phyloP scores from a whole-genome alignment of 2,113 vertebrate genomes.

The Entelurus aequoreus region DNA sequence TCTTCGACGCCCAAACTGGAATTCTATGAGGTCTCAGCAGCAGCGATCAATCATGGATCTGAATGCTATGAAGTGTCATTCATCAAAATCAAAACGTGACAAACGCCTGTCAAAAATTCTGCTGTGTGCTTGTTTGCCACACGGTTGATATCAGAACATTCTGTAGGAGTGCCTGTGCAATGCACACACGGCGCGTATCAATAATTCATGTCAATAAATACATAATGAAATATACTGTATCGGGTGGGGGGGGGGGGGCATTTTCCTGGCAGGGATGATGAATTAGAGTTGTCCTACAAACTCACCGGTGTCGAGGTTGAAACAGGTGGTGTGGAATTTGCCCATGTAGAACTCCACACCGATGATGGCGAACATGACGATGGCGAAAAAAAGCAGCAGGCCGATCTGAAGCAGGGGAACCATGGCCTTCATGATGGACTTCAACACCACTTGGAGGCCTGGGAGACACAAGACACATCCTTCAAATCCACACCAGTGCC shows the following conservation, averaged over 20 bases:
- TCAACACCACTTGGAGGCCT: constrained; percentile 97
- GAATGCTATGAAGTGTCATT: constrained; percentile 23
- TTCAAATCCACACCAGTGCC: neutral
- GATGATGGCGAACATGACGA: constrained; percentile 98
- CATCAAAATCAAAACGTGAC: constrained; percentile 27
- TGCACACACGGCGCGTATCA: constrained; percentile 14
- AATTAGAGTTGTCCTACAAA: constrained; percentile 1
- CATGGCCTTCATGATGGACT: constrained; percentile 99
- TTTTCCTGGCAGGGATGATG: neutral
- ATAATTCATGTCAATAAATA: constrained; percentile 32
- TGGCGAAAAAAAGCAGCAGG: constrained; percentile 95
- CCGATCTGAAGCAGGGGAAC: constrained; percentile 95
- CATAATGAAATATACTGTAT: constrained; percentile 5
- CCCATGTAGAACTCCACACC: constrained; percentile 99
- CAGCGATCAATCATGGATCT: constrained; percentile 28
- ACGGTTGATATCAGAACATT: neutral
- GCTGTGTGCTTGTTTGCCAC: constrained; percentile 7
- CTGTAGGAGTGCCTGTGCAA: neutral
- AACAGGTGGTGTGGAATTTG: constrained; percentile 93
- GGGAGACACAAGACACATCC: constrained; percentile 4
- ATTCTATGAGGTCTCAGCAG: constrained; percentile 16
- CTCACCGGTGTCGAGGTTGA: constrained; percentile 82
- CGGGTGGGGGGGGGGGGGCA: neutral
- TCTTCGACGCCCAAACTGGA: constrained; percentile 16
- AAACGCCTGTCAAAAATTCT: constrained; percentile 20